Evolutionary conservation across 2,797 vertebrate species (phyloP).

Genomic region (Catharus ustulatus): DNA sequence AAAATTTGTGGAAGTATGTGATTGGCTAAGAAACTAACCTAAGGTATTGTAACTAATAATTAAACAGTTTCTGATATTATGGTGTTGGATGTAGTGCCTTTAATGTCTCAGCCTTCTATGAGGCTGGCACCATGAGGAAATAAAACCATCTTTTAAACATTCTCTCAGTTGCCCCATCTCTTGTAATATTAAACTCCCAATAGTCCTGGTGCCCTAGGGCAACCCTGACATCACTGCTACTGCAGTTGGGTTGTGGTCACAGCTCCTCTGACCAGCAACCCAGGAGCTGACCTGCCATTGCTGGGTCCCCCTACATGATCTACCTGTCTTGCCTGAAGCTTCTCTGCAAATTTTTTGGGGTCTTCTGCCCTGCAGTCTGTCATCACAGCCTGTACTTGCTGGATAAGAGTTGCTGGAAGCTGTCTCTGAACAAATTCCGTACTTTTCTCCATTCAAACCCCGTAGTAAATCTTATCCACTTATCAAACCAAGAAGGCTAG

Average conservation of each 20-base stretch:
- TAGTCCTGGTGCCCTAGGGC: too few species aligned
- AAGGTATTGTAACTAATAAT: too few species aligned
- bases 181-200: too few species aligned
- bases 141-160: too few species aligned
- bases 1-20: too few species aligned
- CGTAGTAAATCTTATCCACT: not conserved
- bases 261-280: not conserved
- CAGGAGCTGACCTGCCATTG: not conserved
- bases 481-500: not conserved
- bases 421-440: not conserved
- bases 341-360: not conserved
- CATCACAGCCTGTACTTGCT: not conserved
- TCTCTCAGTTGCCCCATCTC: too few species aligned
- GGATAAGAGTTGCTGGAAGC: rapidly evolving
- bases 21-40: too few species aligned
- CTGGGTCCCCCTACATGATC: not conserved
- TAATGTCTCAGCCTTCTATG: too few species aligned
- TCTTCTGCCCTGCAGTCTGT: not conserved
- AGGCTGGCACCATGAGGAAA: too few species aligned
- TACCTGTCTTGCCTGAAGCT: not conserved
- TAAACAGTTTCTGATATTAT: too few species aligned
- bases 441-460: not conserved
- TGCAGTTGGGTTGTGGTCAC: not conserved
- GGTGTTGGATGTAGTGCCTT: too few species aligned
- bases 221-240: rapidly evolving